A percentile compares a stretch with the other conserved stretches of the same genome.
Conservation (phyloP, 2,797 vertebrate genomes). For the Channallabes apus region DNA sequence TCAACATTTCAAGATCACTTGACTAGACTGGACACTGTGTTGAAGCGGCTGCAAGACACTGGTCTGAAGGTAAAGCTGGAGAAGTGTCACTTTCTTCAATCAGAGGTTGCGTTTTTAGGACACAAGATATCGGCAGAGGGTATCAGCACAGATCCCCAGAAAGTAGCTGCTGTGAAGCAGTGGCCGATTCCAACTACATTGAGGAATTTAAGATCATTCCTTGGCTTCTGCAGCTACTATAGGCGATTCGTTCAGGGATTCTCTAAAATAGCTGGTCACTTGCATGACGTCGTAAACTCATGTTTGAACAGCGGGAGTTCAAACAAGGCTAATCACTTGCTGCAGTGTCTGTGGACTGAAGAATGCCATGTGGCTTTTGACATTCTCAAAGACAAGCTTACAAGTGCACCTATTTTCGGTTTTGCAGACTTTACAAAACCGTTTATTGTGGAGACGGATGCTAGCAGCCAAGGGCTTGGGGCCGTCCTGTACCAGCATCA, state of each 20-base stretch:
- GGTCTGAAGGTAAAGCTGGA: background rate
- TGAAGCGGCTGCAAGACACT: background rate
- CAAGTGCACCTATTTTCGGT: background rate
- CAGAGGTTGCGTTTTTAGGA: background rate
- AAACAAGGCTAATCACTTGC: background rate
- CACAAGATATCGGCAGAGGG: background rate
- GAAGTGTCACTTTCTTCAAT: conserved; percentile 17
- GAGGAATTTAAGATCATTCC: background rate
- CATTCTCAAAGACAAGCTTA: background rate
- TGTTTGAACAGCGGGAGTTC: background rate
- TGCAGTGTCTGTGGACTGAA: background rate
- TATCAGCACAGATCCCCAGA: background rate
- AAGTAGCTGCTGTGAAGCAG: background rate
- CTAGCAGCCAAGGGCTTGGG: background rate
- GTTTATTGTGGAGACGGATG: background rate
- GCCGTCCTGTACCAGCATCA: background rate
- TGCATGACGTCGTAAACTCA: background rate
- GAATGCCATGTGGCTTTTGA: background rate
- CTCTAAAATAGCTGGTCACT: background rate
- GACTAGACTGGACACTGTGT: background rate
- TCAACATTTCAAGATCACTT: conserved; percentile 11
- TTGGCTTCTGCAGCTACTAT: conserved; percentile 7
- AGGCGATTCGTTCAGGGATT: conserved; percentile 2
- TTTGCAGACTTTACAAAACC: background rate
- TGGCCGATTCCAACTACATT: background rate